Base-by-base conservation (phyloP, 2,888 invertebrate genomes). In the Caradrina kadenii region DNA sequence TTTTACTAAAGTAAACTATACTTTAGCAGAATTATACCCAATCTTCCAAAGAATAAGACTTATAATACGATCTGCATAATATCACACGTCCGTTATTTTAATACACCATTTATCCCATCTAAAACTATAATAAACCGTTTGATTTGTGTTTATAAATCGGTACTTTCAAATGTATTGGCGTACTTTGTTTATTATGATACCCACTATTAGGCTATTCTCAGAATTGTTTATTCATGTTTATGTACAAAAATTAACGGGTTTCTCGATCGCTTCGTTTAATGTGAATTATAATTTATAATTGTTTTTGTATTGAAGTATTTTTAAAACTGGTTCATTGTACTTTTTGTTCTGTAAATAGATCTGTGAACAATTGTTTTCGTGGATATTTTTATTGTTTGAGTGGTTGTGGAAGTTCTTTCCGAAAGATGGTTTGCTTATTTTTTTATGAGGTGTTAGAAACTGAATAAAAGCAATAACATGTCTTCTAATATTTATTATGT, bases 101-200 rank as follows among this genome's bases (percentile, higher is more conserved):
- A 31, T 21, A 19, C 54, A 13, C 21, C n/a, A 55, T 48, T 54
- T 53, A 22, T 53, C 11, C 5, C 2, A 19, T 48, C 5, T 48
- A 42, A 48, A 48, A 35, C 8, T 26, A 26, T 56, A 26, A 52
- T 50, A 39, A 63, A 54, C n/a, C 35, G 35, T 8, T 39, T 39
- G 13, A 39, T 35, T 55, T 17, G 0, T 54, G 42, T 69, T 62
- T 49, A 62, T 21, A 50, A 42, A 62, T 49, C 53, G 1, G 26
- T 21, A 50, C 13, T 45, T 15, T 1, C 8, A 21, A 31, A 61
- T 61, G 13, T 54, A 58, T 76, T 52, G 11, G n/a, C 21, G 4
- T 56, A 39, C 2, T 58, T 58, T 61, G 56, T 61, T 63, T 73
- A 68, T 63, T 73, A 68, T 68, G 13, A 17, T 39, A 21, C 35